A percentile compares a stretch with the other conserved stretches of the same genome.
These are phyloP conservation scores for Seira musarum DNA, from an alignment of 2,888 invertebrate species.

Conservation along the genomic window DNA sequence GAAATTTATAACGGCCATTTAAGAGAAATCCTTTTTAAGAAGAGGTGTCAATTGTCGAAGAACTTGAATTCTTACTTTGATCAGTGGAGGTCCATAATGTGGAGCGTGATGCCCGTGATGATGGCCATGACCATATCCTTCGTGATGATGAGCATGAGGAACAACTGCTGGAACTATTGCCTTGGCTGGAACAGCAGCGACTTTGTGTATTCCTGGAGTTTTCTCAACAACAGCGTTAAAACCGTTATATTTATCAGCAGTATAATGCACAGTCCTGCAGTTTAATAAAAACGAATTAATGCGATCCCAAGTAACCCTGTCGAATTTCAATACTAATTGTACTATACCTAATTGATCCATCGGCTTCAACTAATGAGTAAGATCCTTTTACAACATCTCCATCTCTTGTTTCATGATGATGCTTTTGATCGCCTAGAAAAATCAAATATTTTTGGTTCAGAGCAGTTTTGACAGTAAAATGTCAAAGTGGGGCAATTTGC, in stretches of 20 bases:
- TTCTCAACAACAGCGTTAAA: constrained; percentile 67
- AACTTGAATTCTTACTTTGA: constrained; percentile 32
- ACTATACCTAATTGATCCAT: constrained; percentile 49
- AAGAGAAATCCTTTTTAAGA: too few relatives aligned
- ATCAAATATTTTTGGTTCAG: too few relatives aligned
- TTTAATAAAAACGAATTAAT: neutral
- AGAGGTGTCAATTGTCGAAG: neutral
- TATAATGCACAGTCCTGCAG: constrained; percentile 57
- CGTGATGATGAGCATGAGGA: constrained; percentile 22
- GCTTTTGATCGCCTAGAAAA: too few relatives aligned
- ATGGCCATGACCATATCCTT: constrained; percentile 7
- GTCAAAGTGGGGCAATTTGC: too few relatives aligned
- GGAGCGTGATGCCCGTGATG: constrained; percentile 33
- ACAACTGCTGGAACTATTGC: constrained; percentile 45
- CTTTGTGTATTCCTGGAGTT: constrained; percentile 60
- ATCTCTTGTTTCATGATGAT: constrained; percentile 27
- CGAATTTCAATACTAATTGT: neutral
- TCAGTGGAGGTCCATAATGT: constrained; percentile 37
- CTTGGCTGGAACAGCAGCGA: constrained; percentile 52
- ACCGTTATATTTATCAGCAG: constrained; percentile 60
- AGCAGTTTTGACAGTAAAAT: too few relatives aligned
- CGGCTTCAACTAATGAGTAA: constrained; percentile 45
- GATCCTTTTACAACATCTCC: constrained; percentile 38
- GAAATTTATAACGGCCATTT: too few relatives aligned
- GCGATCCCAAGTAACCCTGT: neutral